Evolutionary conservation across 53 echinoderm and acorn worm species (phyloP).

Genomic region (Henricia sp.): DNA sequence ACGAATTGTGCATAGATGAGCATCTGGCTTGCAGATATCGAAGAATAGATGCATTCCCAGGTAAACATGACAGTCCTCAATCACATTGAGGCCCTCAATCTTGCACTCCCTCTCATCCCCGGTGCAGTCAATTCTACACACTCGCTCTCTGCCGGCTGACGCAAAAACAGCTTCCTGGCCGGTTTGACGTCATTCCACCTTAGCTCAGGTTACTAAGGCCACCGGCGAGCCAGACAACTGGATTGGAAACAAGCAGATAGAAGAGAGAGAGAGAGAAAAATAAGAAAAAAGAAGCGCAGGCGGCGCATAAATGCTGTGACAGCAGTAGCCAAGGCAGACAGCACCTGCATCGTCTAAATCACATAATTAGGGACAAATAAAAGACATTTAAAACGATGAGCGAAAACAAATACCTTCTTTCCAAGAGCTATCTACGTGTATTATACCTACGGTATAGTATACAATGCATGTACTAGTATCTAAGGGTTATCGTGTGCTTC

Average conservation of each 20-base stretch:
- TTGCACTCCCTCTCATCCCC: background rate
- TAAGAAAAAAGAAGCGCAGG: background rate
- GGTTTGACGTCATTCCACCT: constrained; percentile 52
- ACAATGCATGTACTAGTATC: too few species aligned
- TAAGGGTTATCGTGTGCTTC: background rate
- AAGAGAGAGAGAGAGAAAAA: background rate
- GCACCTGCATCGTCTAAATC: background rate
- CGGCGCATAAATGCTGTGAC: too few species aligned
- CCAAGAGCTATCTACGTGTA: too few species aligned
- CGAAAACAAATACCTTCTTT: too few species aligned
- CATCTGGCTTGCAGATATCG: constrained; percentile 11
- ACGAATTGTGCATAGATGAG: background rate
- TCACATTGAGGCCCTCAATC: constrained; percentile 20
- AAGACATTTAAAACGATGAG: too few species aligned
- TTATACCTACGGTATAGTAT: too few species aligned
- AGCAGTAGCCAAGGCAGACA: background rate
- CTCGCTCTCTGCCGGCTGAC: constrained; percentile 15
- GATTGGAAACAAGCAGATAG: constrained; percentile 27
- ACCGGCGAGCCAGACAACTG: constrained; percentile 37
- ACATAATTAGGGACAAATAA: background rate
- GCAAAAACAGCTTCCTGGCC: constrained; percentile 38
- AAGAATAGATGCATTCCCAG: constrained; percentile 28
- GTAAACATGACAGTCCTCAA: constrained; percentile 13
- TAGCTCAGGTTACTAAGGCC: constrained; percentile 33
- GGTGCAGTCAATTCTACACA: background rate